phyloP scores from a whole-genome alignment of 2,113 vertebrate genomes.

The Psettodes erumei region DNA sequence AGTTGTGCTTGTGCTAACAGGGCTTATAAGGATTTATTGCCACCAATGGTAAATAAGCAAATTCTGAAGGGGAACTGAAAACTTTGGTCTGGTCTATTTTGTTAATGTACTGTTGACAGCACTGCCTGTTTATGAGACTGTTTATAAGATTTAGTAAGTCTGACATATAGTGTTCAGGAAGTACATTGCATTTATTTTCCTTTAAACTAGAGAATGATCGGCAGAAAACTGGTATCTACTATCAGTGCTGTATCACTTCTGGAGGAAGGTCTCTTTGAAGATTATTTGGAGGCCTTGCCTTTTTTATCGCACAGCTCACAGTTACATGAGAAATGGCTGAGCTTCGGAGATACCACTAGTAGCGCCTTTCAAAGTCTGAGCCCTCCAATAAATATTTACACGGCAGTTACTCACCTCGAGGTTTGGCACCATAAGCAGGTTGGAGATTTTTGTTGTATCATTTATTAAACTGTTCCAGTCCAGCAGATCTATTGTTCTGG shows the following conservation, averaged over 20 bases:
- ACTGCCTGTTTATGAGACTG: background rate
- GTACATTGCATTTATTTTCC: background rate
- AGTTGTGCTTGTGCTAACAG: background rate
- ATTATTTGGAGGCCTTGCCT: background rate
- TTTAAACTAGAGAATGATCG: background rate
- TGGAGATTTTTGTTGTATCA: constrained; percentile 86
- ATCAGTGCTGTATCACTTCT: background rate
- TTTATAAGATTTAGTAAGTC: background rate
- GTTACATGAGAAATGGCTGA: background rate
- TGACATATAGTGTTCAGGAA: background rate
- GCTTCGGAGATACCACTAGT: background rate
- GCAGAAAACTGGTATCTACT: no score
- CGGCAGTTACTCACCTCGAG: constrained; percentile 81
- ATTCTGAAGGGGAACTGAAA: background rate
- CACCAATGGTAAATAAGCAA: background rate
- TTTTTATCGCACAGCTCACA: background rate
- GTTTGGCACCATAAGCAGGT: constrained; percentile 91
- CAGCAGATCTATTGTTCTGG: constrained; percentile 91
- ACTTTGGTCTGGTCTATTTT: background rate
- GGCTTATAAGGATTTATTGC: background rate
- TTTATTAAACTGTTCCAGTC: constrained; percentile 93
- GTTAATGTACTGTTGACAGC: background rate
- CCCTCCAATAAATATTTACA: background rate
- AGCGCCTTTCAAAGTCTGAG: background rate
- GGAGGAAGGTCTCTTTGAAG: background rate